A percentile compares a stretch with the other conserved stretches of the same genome.
These are phyloP conservation scores for Noctua janthe DNA, from an alignment of 2,888 invertebrate species.

Conservation along the genomic window DNA sequence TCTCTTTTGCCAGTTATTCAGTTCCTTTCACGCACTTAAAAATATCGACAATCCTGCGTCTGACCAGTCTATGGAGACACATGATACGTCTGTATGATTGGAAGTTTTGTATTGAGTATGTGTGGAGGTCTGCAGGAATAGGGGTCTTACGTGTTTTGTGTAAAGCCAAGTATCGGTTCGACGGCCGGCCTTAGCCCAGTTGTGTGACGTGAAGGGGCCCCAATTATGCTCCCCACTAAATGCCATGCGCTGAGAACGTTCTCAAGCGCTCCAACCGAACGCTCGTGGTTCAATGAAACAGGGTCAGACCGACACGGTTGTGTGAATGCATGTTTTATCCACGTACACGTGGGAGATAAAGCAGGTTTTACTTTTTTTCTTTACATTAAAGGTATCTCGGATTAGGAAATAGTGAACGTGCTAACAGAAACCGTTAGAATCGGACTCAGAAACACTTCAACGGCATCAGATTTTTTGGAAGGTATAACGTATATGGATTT, in stretches of 20 bases:
- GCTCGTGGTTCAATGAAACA: conserved; percentile 77
- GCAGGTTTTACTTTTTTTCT: conserved; percentile 64
- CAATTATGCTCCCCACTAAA: conserved; percentile 76
- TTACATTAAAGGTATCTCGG: conserved; percentile 38
- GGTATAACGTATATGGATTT: neutral
- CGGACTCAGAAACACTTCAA: conserved; percentile 1
- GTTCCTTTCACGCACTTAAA: conserved; percentile 81
- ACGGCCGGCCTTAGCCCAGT: conserved; percentile 89
- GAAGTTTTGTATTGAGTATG: conserved; percentile 50
- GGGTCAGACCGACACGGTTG: conserved; percentile 73
- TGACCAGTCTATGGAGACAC: conserved; percentile 72
- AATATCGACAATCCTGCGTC: conserved; percentile 71
- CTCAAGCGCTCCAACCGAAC: conserved; percentile 72
- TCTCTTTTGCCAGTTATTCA: conserved; percentile 80
- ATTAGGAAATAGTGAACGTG: conserved; percentile 61
- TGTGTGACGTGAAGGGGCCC: conserved; percentile 87
- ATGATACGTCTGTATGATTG: conserved; percentile 47
- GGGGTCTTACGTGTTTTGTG: conserved; percentile 74
- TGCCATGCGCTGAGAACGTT: conserved; percentile 76
- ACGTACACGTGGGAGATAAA: conserved; percentile 66
- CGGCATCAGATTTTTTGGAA: neutral
- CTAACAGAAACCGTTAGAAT: conserved; percentile 35
- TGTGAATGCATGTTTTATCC: conserved; percentile 64
- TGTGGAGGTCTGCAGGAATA: conserved; percentile 60
- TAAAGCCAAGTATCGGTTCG: conserved; percentile 78